A percentile compares a stretch with the other conserved stretches of the same genome.
These are phyloP conservation scores for Platygyra sinensis DNA, from an alignment of 64 coral and sea anemone genomes.

Conservation along the genomic window DNA sequence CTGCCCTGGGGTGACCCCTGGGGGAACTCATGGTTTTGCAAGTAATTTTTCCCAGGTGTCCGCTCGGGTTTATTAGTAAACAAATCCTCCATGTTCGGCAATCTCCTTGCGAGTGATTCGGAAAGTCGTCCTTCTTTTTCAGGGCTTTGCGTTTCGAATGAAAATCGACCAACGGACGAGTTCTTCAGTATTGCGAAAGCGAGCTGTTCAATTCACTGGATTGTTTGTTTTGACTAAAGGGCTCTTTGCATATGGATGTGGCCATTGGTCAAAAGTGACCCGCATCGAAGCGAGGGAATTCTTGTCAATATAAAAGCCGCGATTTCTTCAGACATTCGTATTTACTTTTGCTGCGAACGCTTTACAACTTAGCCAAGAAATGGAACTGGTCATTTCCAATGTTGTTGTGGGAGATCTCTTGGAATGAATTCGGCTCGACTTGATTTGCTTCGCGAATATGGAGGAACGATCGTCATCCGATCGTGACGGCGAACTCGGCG, in stretches of 20 bases:
- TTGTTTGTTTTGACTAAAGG: slow-evolving; percentile 36
- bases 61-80: slow-evolving; percentile 9
- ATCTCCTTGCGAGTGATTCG: background rate
- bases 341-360: background rate
- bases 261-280: slow-evolving; percentile 34
- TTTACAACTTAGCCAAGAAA: background rate
- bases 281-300: slow-evolving; percentile 42
- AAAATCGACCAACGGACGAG: background rate
- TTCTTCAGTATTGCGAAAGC: slow-evolving; percentile 3
- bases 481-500: background rate
- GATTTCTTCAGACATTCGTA: slow-evolving; percentile 1
- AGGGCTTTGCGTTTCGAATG: background rate
- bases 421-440: background rate
- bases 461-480: background rate
- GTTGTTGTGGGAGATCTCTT: too few species aligned
- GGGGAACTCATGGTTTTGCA: background rate
- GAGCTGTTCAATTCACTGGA: slow-evolving; percentile 19
- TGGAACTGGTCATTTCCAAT: background rate
- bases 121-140: background rate
- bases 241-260: slow-evolving; percentile 58
- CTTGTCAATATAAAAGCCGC: slow-evolving; percentile 18
- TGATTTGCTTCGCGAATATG: slow-evolving; percentile 4
- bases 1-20: background rate
- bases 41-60: slow-evolving; percentile 1
- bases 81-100: slow-evolving; percentile 1